phyloP scores from a whole-genome alignment of 2,113 vertebrate species.

The Regulus satrapa region DNA sequence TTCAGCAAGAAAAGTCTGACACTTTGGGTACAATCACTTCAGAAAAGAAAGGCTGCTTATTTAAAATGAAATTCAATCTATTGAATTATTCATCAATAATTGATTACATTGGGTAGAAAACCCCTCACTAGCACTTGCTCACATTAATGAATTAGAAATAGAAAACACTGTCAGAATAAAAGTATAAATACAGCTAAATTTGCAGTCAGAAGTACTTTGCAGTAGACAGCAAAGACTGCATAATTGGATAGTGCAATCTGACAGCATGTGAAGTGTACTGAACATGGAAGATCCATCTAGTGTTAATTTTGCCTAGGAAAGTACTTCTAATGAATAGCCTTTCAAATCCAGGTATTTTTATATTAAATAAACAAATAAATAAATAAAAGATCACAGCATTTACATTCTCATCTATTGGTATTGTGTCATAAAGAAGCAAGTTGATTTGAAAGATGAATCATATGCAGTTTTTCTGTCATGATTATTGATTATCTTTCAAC shows the following conservation, averaged over 20 bases:
- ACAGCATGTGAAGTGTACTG: background rate
- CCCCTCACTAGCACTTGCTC: background rate
- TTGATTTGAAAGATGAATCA: constrained; percentile 65
- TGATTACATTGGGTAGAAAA: background rate
- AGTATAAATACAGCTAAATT: background rate
- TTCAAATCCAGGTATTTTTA: background rate
- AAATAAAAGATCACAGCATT: constrained; percentile 50
- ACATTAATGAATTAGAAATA: background rate
- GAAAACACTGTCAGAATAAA: background rate
- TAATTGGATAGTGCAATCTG: background rate
- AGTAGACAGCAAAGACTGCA: background rate
- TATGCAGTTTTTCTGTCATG: constrained; percentile 60
- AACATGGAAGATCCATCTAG: background rate
- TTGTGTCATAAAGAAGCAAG: constrained; percentile 49
- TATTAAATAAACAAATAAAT: too few species aligned
- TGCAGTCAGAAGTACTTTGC: background rate
- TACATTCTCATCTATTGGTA: constrained; percentile 49
- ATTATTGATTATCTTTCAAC: constrained; percentile 74
- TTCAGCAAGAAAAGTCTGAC: constrained; percentile 23
- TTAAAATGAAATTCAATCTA: background rate
- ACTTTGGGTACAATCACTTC: background rate
- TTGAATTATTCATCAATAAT: constrained; percentile 49
- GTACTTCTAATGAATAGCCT: background rate
- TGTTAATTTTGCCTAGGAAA: constrained; percentile 11
- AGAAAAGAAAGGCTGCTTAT: background rate